Evolutionary conservation across 2,888 invertebrate genomes (phyloP).

Genomic region (Sinotaia quadrata): DNA sequence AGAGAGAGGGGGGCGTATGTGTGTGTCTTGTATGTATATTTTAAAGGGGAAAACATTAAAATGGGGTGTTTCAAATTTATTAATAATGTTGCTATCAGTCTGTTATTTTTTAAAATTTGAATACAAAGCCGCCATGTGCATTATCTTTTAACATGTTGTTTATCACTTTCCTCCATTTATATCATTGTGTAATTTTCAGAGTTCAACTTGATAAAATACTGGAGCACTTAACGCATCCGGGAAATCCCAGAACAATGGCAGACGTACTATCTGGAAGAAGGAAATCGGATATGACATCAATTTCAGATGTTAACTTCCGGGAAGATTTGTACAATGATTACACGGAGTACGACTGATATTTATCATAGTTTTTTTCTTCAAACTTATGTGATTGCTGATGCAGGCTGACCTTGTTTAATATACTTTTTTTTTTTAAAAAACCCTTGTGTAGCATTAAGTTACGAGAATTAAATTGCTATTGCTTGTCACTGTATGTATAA

Average conservation of each 20-base stretch:
- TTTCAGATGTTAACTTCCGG: background rate
- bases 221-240: background rate
- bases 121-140: no score
- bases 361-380: background rate
- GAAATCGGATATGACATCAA: background rate
- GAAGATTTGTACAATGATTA: background rate
- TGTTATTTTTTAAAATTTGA: no score
- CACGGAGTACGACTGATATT: background rate
- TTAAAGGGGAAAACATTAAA: no score
- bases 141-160: no score
- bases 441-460: background rate
- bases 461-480: background rate
- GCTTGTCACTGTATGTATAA: no score
- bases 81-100: no score
- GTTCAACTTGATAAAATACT: constrained; percentile 13
- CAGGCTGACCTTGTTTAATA: background rate
- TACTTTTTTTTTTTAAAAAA: background rate
- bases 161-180: background rate
- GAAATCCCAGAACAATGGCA: no score
- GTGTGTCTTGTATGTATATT: no score
- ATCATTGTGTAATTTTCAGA: background rate
- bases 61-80: no score
- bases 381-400: background rate
- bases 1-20: no score
- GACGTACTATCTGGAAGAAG: background rate